These are phyloP conservation scores for Eubasilissa regina DNA, from an alignment of 1,140 invertebrate species.

Conservation along the genomic window DNA sequence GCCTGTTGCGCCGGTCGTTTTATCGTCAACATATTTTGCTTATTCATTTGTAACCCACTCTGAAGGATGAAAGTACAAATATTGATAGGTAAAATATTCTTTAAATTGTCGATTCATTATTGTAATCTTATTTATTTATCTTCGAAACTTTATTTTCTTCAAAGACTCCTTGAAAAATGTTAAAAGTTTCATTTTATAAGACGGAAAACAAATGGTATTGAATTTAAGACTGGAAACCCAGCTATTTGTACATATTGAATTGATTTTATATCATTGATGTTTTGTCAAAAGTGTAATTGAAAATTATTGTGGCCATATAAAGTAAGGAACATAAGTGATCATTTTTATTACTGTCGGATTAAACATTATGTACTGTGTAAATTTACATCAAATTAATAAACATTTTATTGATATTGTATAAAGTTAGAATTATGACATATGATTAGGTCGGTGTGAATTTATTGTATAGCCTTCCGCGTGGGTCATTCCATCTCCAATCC, in stretches of 20 bases:
- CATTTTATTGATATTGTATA: constrained; percentile 34
- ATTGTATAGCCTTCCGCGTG: constrained; percentile 32
- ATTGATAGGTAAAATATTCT: constrained; percentile 57
- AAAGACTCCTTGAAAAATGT: constrained; percentile 34
- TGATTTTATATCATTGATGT: constrained; percentile 47
- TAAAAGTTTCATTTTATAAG: constrained; percentile 29
- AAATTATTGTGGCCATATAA: constrained; percentile 53
- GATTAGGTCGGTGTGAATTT: constrained; percentile 52
- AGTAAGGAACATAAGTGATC: constrained; percentile 50
- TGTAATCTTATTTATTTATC: constrained; percentile 41
- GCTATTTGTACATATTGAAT: constrained; percentile 53
- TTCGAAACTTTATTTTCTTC: constrained; percentile 46
- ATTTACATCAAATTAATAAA: constrained; percentile 44
- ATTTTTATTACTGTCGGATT: constrained; percentile 49
- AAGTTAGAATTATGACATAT: constrained; percentile 21
- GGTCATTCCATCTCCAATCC: constrained; percentile 18
- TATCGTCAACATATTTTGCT: constrained; percentile 33
- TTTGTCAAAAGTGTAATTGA: constrained; percentile 45
- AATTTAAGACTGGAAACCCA: constrained; percentile 51
- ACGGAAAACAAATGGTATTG: constrained; percentile 50
- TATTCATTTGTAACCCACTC: constrained; percentile 33
- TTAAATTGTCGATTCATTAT: constrained; percentile 33
- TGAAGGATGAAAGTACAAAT: constrained; percentile 59
- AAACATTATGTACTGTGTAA: constrained; percentile 48
- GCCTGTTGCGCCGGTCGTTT: constrained; percentile 26